Evolutionary conservation across 2,888 invertebrate species (phyloP), one percentile per base, ranked within the genome.

Genomic region (Tachina lurida): DNA sequence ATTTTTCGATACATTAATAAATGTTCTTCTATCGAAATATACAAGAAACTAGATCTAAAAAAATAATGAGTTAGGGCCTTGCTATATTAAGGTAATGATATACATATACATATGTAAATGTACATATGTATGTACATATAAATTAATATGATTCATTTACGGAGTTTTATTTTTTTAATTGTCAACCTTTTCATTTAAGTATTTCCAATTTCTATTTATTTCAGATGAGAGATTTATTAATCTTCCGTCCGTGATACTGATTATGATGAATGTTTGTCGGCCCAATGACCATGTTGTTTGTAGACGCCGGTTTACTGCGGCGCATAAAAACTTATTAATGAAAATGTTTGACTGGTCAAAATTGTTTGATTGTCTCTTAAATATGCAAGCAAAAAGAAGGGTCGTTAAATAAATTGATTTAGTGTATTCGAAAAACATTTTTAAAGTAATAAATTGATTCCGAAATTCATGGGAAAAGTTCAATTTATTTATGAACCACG

Each of bases 161-260:
- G 3, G 31, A 3, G 31, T 4, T 31, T n/a, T 22, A 22, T 54
- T 52, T 54, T 41, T 31, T 49, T 62, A 62, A 9, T 13, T 65
- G 45, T 65, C 43, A 75, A 52, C n/a, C 15, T 17, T 70, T 56
- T 43, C 19, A 45, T 19, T 74, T 52, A 31, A 31, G 31, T 49
- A n/a, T 19, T 31, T 22, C 17, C 15, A 41, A n/a, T 65, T 63
- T n/a, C 10, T 31, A 67, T 74, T 13, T 62, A 45, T 58, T 77
- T 47, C 13, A 77, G 77, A 84, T 68, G 77, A 74, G 81, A 74
- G 84, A 77, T 81, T 78, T 81, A 84, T 81, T 62, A 73, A 77
- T 70, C 74, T 81, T 47, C 49, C 8, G 54, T 41, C 47, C 58
- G 47, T 56, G 63, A 70, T 56, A 60, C 47, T 76, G 68, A 54